Evolutionary conservation across 2,888 invertebrate species (phyloP).

Genomic region (Stenotaenia linearis): DNA sequence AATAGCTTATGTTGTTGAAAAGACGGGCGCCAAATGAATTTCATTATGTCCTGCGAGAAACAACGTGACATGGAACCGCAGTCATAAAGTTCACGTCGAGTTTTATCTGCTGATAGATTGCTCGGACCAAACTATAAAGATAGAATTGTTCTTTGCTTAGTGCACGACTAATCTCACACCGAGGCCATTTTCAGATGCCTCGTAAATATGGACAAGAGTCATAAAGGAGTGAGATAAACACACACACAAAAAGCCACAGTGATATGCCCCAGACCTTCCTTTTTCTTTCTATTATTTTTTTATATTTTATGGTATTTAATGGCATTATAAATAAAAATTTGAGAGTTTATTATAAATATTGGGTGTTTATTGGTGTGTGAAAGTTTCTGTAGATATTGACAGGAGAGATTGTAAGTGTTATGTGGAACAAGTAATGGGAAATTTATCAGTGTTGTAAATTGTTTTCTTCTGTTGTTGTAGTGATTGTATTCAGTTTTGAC

Average conservation of each 20-base stretch:
- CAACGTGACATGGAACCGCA: not conserved
- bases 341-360: too few relatives aligned
- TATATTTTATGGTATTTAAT: not conserved
- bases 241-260: not conserved
- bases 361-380: too few relatives aligned
- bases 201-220: constrained; percentile 4
- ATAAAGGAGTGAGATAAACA: not conserved
- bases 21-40: constrained; percentile 8
- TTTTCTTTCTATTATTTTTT: not conserved
- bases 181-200: not conserved
- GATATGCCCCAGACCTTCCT: not conserved
- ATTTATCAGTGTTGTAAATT: too few relatives aligned
- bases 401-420: too few relatives aligned
- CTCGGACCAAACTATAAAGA: constrained; percentile 1
- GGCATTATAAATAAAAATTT: too few relatives aligned
- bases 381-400: too few relatives aligned
- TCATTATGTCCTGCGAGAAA: not conserved
- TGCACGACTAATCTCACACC: not conserved
- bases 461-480: too few relatives aligned
- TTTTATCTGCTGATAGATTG: constrained; percentile 13
- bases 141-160: constrained; percentile 12
- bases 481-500: too few relatives aligned
- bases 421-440: too few relatives aligned
- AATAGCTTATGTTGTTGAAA: constrained; percentile 6
- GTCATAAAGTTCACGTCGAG: not conserved